Evolutionary conservation across 2,797 vertebrate genomes (phyloP).

Genomic region (Chloroceryle inda): DNA sequence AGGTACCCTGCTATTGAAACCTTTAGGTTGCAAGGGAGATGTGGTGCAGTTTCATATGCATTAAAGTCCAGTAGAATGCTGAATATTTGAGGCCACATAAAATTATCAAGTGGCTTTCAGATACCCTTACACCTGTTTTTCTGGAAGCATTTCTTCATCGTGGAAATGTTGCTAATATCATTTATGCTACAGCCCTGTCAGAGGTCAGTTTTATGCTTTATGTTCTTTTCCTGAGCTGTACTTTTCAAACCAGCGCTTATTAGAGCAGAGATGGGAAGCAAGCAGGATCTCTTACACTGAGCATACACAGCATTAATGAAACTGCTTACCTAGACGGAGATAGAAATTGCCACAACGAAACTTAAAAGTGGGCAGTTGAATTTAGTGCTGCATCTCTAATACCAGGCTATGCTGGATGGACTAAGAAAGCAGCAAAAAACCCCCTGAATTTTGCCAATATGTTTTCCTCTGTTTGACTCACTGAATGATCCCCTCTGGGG

Average conservation of each 20-base stretch:
- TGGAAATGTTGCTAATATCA: neutral
- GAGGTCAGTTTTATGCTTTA: neutral
- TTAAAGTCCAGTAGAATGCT: neutral
- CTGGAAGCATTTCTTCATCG: neutral
- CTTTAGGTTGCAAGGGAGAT: neutral
- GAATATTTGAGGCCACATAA: constrained; percentile 1
- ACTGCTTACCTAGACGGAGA: neutral
- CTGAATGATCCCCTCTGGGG: neutral
- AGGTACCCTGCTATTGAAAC: neutral
- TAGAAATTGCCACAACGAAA: neutral
- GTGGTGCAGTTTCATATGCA: neutral
- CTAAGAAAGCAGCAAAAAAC: neutral
- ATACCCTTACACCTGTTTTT: neutral
- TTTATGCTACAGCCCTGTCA: neutral
- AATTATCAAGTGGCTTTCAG: constrained; percentile 33
- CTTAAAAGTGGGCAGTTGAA: neutral
- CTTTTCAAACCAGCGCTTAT: neutral
- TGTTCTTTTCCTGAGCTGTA: neutral
- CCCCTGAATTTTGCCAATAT: neutral
- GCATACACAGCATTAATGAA: neutral
- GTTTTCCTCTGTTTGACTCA: neutral
- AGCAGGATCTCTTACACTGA: neutral
- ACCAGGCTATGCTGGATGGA: neutral
- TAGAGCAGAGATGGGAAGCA: neutral
- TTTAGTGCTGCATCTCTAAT: neutral